Conservation (phyloP, 2,888 invertebrate genomes). For the Pachycephus smyrnensis region DNA sequence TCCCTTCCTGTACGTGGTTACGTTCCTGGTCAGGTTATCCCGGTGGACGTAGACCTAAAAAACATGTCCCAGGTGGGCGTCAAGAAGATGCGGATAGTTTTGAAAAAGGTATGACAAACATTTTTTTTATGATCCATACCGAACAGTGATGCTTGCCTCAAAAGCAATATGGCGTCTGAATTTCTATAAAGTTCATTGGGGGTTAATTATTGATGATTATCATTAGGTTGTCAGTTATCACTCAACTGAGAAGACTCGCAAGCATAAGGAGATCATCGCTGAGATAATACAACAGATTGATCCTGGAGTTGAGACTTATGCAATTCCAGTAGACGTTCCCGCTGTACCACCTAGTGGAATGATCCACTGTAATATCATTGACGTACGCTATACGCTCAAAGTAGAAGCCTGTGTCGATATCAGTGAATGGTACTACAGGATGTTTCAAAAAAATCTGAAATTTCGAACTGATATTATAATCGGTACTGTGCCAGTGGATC, state of each 20-base stretch:
- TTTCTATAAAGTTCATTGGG: not conserved
- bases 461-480: constrained; percentile 48
- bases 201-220: not conserved
- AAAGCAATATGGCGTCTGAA: not conserved
- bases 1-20: constrained; percentile 59
- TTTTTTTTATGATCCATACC: not conserved
- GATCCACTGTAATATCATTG: constrained; percentile 58
- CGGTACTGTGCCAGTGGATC: constrained; percentile 52
- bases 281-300: constrained; percentile 52
- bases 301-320: constrained; percentile 34
- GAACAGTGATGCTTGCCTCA: not conserved
- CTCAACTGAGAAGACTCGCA: constrained; percentile 50
- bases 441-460: constrained; percentile 57
- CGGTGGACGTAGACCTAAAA: constrained; percentile 51
- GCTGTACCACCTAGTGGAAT: constrained; percentile 61
- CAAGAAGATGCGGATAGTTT: constrained; percentile 51
- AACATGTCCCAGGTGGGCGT: constrained; percentile 53
- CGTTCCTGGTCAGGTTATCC: constrained; percentile 62
- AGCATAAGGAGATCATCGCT: constrained; percentile 57
- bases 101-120: constrained; percentile 49
- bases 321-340: constrained; percentile 53
- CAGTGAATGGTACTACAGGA: constrained; percentile 57
- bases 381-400: constrained; percentile 60
- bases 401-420: constrained; percentile 56
- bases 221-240: constrained; percentile 52